Evolutionary conservation across 2,113 vertebrate genomes (phyloP).

Genomic region (Piaya cayana): DNA sequence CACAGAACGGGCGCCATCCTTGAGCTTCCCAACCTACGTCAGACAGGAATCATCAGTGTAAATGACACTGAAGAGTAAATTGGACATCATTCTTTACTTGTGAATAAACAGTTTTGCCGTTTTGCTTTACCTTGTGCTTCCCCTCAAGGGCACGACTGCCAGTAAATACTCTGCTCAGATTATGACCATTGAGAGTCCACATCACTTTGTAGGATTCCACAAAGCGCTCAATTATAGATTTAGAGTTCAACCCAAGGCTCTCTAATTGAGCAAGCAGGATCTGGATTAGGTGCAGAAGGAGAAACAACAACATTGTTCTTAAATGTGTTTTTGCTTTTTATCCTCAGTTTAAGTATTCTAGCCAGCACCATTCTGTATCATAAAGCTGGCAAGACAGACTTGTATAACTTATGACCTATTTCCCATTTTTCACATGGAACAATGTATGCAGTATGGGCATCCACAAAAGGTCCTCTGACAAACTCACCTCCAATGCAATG

Average conservation of each 20-base stretch:
- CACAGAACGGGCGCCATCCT: slow-evolving; percentile 81
- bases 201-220: slow-evolving; percentile 79
- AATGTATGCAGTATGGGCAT: neutral
- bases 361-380: neutral
- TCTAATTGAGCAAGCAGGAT: slow-evolving; percentile 78
- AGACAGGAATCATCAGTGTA: neutral
- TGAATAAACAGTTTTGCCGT: neutral
- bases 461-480: neutral
- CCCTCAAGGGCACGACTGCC: slow-evolving; percentile 80
- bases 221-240: slow-evolving; percentile 77
- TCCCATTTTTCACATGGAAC: neutral
- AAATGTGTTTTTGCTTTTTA: neutral
- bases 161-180: slow-evolving; percentile 80
- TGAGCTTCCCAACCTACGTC: slow-evolving; percentile 79
- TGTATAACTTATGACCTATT: neutral
- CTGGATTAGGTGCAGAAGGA: slow-evolving; percentile 40
- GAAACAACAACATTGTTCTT: neutral
- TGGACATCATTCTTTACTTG: neutral
- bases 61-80: neutral
- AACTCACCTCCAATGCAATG: slow-evolving; percentile 78
- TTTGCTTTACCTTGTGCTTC: slow-evolving; percentile 79
- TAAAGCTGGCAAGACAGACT: neutral
- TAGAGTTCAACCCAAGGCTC: slow-evolving; percentile 77
- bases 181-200: slow-evolving; percentile 81
- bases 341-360: neutral